Base-by-base conservation (phyloP, 2,113 vertebrate species). In the Odocoileus hemionus region DNA sequence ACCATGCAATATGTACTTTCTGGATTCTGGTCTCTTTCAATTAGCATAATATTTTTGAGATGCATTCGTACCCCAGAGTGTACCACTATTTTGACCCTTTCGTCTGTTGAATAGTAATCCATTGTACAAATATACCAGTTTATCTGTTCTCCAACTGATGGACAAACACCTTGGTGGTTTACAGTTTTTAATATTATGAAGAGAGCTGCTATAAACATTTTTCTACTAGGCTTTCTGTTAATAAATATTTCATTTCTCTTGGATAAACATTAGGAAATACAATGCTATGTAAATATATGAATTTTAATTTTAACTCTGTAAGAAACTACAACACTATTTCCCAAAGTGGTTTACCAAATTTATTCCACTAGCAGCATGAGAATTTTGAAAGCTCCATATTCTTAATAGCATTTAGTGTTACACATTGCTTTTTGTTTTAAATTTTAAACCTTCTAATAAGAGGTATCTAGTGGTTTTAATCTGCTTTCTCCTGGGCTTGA, bases 341-440 rank as follows among this genome's bases (percentile, higher is more conserved):
- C 25, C 28, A 89, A 54, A 58, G 78, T 50, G 36, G 1, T 36
- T 96, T 85, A 30, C 15, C 28, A 82, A 85, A 82, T 79, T 85
- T 61, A 61, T 89, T 84, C 47, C 54, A 43, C 3, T 13, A 76
- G 45, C 33, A 58, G 84, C 76, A 14, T 39, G 39, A 47, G 21
- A 91, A 74, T 54, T 70, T 39, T 91, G 19, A 33, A 91, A 64
- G 3, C 17, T 74, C 57, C 78, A 52, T 50, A 74, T 80, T 23
- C 43, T 86, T 86, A 43, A 84, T 26, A 90, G 45, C 30, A 96
- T 96, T 89, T 96, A 26, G 26, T 92, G n/a, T 87, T 36, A 14
- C 4, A 76, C 45, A 23, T 1, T 26, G 17, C 52, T 78, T 52
- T 70, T 58, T 76, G 39, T 93, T 86, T 91, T 85, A 60, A 17